Conservation (phyloP, 2,113 vertebrate species). For the Megaptera novaeangliae region DNA sequence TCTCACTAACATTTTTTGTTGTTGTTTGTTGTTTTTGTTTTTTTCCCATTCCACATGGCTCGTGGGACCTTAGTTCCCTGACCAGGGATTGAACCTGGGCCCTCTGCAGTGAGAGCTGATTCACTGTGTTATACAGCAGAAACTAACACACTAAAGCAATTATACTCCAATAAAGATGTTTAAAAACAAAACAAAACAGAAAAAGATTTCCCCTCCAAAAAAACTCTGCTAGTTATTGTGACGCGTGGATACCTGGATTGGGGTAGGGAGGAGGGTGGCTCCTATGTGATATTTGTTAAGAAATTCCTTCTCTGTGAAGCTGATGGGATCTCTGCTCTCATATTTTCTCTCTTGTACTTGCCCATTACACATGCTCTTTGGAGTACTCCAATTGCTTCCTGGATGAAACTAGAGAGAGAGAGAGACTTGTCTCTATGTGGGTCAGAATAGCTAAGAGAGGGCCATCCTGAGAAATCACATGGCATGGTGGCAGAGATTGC, state of each 20-base stretch:
- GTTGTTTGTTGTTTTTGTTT: background rate
- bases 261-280: background rate
- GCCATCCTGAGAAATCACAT: background rate
- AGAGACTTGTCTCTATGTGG: background rate
- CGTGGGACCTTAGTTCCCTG: background rate
- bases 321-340: background rate
- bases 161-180: too few relatives aligned
- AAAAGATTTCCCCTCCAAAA: background rate
- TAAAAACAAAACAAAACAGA: too few relatives aligned
- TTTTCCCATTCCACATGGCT: background rate
- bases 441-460: background rate
- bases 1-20: background rate
- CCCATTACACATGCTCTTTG: slow-evolving; percentile 32
- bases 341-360: background rate
- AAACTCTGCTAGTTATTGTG: background rate
- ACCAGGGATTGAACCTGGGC: background rate
- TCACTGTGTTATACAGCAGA: too few relatives aligned
- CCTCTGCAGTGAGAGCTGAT: background rate
- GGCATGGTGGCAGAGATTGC: background rate
- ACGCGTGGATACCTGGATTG: background rate
- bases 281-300: background rate
- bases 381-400: slow-evolving; percentile 35
- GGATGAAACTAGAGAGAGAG: background rate
- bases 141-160: too few relatives aligned
- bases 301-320: background rate